Conservation (phyloP, 2,888 invertebrate genomes). For the Corythucha ciliata region DNA sequence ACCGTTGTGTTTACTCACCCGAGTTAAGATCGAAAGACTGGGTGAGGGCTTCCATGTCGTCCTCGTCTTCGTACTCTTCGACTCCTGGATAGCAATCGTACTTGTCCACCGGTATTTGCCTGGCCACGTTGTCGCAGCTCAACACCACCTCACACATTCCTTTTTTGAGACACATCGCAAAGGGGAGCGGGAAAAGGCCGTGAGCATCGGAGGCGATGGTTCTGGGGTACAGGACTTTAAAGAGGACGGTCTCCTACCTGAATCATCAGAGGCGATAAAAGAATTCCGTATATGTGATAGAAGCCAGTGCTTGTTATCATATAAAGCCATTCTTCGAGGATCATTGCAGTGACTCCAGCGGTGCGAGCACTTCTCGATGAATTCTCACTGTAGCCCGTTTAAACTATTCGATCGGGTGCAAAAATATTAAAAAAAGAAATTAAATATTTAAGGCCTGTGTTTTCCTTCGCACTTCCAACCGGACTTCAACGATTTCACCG, state of each 20-base stretch:
- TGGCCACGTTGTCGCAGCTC: slow-evolving; percentile 71
- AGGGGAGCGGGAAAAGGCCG: not conserved
- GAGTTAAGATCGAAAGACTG: slow-evolving; percentile 71
- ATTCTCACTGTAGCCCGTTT: too few species aligned
- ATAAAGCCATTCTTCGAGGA: slow-evolving; percentile 66
- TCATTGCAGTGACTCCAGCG: slow-evolving; percentile 33
- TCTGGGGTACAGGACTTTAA: not conserved
- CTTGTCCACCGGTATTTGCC: slow-evolving; percentile 48
- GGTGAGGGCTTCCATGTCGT: slow-evolving; percentile 58
- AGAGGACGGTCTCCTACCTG: slow-evolving; percentile 45
- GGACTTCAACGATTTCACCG: too few species aligned
- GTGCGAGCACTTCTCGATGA: too few species aligned
- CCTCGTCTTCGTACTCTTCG: slow-evolving; percentile 68
- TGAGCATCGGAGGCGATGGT: not conserved
- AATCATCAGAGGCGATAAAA: slow-evolving; percentile 91
- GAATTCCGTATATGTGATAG: slow-evolving; percentile 87
- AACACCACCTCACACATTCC: slow-evolving; percentile 87
- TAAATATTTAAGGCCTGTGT: too few species aligned
- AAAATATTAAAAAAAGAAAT: too few species aligned
- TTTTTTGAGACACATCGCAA: slow-evolving; percentile 24
- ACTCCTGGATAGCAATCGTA: slow-evolving; percentile 65
- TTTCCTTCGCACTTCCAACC: too few species aligned
- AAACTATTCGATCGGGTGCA: too few species aligned
- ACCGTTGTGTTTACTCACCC: slow-evolving; percentile 41
- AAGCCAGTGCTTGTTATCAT: slow-evolving; percentile 88